These are phyloP conservation scores for Takifugu bimaculatus DNA, from an alignment of 2,113 vertebrate species.

Conservation along the genomic window DNA sequence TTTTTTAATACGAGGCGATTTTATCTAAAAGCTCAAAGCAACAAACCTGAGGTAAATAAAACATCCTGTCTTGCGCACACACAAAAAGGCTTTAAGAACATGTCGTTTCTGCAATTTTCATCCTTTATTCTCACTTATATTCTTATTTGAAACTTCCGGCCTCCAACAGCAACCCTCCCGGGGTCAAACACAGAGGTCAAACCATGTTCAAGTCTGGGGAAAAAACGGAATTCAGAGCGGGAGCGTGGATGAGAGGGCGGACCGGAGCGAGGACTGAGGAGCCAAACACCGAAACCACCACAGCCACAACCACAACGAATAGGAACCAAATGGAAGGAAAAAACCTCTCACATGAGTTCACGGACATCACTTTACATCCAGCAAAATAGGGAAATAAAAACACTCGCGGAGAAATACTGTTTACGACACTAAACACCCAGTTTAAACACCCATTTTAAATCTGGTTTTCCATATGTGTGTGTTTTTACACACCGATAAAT, in stretches of 20 bases:
- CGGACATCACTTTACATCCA: too few relatives aligned
- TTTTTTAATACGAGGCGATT: constrained; percentile 41
- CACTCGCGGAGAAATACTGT: too few relatives aligned
- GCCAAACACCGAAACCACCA: background rate
- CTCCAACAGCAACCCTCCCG: constrained; percentile 2
- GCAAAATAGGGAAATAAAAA: too few relatives aligned
- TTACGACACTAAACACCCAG: too few relatives aligned
- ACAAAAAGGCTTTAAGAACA: background rate
- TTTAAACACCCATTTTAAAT: too few relatives aligned
- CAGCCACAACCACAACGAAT: background rate
- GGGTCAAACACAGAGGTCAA: constrained; percentile 20
- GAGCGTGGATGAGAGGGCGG: too few relatives aligned
- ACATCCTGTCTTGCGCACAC: constrained; percentile 16
- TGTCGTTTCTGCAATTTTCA: constrained; percentile 11
- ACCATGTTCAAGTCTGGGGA: background rate
- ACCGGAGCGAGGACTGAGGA: background rate
- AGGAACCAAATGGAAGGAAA: too few relatives aligned
- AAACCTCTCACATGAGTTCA: too few relatives aligned
- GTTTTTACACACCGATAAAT: too few relatives aligned
- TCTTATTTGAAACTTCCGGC: background rate
- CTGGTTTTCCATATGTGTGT: too few relatives aligned
- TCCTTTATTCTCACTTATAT: constrained; percentile 13
- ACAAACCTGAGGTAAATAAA: constrained; percentile 34
- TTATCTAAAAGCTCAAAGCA: constrained; percentile 32
- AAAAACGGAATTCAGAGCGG: constrained; percentile 10